These are phyloP conservation scores for Stegodyphus dumicola DNA, from an alignment of 1,140 invertebrate species.

Conservation along the genomic window DNA sequence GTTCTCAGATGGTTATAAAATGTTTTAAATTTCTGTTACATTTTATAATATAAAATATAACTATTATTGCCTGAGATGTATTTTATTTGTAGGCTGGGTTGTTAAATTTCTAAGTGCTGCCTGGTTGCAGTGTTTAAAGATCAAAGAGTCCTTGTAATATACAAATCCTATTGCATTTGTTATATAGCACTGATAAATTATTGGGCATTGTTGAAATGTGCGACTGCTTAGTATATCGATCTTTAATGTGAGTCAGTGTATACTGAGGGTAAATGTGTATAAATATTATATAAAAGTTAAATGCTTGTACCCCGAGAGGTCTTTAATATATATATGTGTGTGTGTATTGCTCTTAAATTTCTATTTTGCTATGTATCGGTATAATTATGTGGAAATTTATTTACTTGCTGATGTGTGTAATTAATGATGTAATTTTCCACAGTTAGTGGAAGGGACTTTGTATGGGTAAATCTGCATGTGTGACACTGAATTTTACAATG, in stretches of 20 bases:
- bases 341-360: constrained; percentile 46
- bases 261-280: constrained; percentile 23
- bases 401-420: constrained; percentile 38
- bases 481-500: too few relatives aligned
- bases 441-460: too few relatives aligned
- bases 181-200: constrained; percentile 55
- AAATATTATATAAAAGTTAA: constrained; percentile 4
- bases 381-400: constrained; percentile 8
- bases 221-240: constrained; percentile 33
- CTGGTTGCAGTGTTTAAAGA: constrained; percentile 35
- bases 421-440: background rate
- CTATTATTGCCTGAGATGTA: constrained; percentile 4
- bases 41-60: constrained; percentile 5
- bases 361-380: constrained; percentile 52
- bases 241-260: constrained; percentile 23
- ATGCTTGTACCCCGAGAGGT: constrained; percentile 15
- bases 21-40: constrained; percentile 9
- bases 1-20: constrained; percentile 19
- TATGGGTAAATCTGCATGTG: too few relatives aligned
- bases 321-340: constrained; percentile 38
- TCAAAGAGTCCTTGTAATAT: constrained; percentile 51
- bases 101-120: constrained; percentile 18
- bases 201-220: constrained; percentile 57
- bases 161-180: constrained; percentile 56
- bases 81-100: constrained; percentile 31